Conservation (phyloP, 2,113 vertebrate genomes). For the Heterotis niloticus region DNA sequence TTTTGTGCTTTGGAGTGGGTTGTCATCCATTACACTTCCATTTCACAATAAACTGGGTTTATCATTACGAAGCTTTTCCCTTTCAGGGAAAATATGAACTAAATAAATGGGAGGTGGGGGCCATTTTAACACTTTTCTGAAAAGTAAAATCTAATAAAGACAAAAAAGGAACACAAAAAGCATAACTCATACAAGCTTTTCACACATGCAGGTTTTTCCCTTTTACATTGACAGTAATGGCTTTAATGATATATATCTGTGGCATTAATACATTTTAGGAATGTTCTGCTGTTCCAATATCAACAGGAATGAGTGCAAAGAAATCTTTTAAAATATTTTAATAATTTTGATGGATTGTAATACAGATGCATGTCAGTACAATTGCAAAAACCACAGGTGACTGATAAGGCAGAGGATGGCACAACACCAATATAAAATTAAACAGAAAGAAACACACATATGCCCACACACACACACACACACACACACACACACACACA, state of each 20-base stretch:
- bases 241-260: background rate
- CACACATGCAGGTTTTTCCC: background rate
- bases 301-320: background rate
- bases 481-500: slow-evolving; percentile 3
- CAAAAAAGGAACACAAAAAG: background rate
- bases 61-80: background rate
- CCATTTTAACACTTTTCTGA: background rate
- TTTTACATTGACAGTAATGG: background rate
- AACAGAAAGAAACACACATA: background rate
- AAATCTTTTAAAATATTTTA: slow-evolving; percentile 12
- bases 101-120: background rate
- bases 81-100: background rate
- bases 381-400: background rate
- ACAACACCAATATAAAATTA: slow-evolving; percentile 8
- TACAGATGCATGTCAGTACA: slow-evolving; percentile 1
- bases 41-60: background rate
- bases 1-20: background rate
- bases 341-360: slow-evolving; percentile 7
- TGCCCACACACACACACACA: background rate
- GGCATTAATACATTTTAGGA: slow-evolving; percentile 5
- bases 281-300: background rate
- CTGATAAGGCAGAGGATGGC: background rate
- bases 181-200: background rate
- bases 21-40: background rate
- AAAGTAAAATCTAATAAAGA: background rate